Conservation (phyloP, 2,888 invertebrate species). For the Stenotaenia linearis region DNA sequence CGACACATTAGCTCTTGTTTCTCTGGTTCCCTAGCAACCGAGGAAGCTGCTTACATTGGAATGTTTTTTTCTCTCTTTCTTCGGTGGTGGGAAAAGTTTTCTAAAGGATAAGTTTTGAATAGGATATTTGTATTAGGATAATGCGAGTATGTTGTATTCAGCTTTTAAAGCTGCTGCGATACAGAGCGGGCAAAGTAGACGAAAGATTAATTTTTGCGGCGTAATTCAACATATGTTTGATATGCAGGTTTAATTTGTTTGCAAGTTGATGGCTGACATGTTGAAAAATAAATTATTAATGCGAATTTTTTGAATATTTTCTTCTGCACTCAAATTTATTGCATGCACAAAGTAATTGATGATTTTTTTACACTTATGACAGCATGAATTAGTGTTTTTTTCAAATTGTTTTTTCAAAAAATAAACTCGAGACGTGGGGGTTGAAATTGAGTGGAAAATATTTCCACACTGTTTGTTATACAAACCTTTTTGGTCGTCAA, state of each 20-base stretch:
- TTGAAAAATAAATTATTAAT: background rate
- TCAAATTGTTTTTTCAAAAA: background rate
- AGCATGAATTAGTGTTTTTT: background rate
- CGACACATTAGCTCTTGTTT: constrained; percentile 1
- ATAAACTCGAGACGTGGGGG: too few species aligned
- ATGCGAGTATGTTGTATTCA: background rate
- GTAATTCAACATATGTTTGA: background rate
- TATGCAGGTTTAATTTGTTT: background rate
- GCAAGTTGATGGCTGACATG: background rate
- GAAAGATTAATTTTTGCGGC: too few species aligned
- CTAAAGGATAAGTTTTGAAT: constrained; percentile 4
- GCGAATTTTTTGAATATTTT: background rate
- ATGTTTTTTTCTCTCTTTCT: too few species aligned
- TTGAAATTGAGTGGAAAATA: background rate
- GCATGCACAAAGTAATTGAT: background rate
- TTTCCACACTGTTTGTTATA: background rate
- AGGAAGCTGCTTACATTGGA: background rate
- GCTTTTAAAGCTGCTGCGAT: background rate
- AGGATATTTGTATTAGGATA: background rate
- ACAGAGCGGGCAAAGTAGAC: background rate
- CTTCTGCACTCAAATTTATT: background rate
- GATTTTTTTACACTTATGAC: background rate
- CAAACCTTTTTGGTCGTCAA: background rate
- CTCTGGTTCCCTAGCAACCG: background rate
- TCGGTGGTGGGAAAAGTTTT: background rate